Base-by-base conservation (phyloP, 2,797 vertebrate genomes). In the Hoplostethus atlanticus region DNA sequence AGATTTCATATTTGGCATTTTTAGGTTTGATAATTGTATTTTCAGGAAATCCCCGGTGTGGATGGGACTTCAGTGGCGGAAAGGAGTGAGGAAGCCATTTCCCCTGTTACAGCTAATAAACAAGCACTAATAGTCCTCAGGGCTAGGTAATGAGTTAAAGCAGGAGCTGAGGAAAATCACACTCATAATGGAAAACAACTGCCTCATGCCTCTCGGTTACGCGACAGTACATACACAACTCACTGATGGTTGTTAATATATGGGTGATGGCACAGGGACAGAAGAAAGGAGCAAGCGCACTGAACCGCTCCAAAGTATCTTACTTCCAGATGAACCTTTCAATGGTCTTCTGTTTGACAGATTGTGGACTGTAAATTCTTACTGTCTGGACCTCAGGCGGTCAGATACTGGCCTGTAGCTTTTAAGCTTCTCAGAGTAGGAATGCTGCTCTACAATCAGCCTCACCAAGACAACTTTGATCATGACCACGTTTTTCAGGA, bases 41-140 rank as follows among this genome's bases (percentile, higher is more conserved):
- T 78, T 70, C 63, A 70, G 52, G 65, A 2, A 72, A 64, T 71
- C 63, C 2, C 53, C 5, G 3, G 52, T 61, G 52, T 68, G 68
- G 61, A 76, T 30, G 53, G 11, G 28, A 61, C 54, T 53, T 64
- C 30, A 46, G 21, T 52, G 51, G 64, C 3, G 21, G 74, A 73
- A 80, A 38, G 59, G 42, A 79, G 59, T 59, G 64, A 70, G 63
- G 59, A 70, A 83, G 79, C 70, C 72, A 85, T 87, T 89, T 86
- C 77, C 88, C 79, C 56, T 56, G 77, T 85, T 87, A 75, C 56
- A 71, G 83, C 79, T 80, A 84, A 86, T 88, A 89, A 87, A 81
- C 82, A 72, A 71, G 67, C 62, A 8, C 74, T 83, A 82, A 89
- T 86, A 71, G 64, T 69, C 57, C 74, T 71, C 66, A 53, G 56